phyloP scores from a whole-genome alignment of 2,888 invertebrate species.

The Neria commutata region DNA sequence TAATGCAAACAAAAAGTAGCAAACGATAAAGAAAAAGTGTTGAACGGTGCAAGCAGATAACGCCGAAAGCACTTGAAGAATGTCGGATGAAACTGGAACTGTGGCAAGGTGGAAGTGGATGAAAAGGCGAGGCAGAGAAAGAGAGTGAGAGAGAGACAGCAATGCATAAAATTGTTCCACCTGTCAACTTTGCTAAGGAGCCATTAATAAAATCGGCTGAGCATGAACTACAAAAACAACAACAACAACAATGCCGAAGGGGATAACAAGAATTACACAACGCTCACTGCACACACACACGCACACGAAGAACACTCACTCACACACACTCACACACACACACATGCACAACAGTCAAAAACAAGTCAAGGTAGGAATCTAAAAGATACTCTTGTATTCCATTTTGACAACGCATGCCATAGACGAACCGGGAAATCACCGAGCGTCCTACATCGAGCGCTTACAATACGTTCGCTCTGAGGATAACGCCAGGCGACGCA shows the following conservation, averaged over 20 bases:
- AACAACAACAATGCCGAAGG: slow-evolving; percentile 13
- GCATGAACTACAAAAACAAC: slow-evolving; percentile 33
- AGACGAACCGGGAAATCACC: no score
- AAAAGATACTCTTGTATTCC: no score
- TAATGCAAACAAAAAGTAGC: neutral
- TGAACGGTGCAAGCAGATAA: neutral
- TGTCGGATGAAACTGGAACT: neutral
- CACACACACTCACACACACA: neutral
- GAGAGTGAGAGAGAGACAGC: neutral
- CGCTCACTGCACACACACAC: neutral
- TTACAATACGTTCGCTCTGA: neutral
- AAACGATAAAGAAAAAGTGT: neutral
- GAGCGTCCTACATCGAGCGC: no score
- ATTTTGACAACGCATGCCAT: no score
- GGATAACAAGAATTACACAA: no score
- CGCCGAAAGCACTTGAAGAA: neutral
- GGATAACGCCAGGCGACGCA: slow-evolving; percentile 1
- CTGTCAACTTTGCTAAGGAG: slow-evolving; percentile 28
- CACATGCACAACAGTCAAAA: slow-evolving; percentile 9
- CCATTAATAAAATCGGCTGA: slow-evolving; percentile 48
- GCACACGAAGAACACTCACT: slow-evolving; percentile 7
- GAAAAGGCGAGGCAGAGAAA: neutral
- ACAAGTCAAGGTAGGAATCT: slow-evolving; percentile 17
- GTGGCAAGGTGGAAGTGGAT: neutral
- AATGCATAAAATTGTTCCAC: slow-evolving; percentile 14